Conservation (phyloP, 2,888 invertebrate species). For the Isotomurus palustris region DNA sequence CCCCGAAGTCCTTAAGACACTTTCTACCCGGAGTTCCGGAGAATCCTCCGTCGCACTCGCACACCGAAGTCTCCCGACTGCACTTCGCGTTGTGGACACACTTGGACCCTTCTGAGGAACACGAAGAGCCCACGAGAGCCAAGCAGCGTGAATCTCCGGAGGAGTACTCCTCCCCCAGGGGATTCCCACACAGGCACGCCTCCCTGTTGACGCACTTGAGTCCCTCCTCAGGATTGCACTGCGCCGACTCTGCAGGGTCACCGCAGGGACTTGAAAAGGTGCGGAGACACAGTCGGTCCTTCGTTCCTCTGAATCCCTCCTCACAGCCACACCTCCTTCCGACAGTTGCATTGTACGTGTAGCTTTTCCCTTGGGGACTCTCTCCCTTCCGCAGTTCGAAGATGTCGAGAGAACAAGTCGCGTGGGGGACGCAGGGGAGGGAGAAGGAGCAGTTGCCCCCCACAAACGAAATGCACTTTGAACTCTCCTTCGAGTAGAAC, state of each 20-base stretch:
- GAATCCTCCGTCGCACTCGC: conserved; percentile 18
- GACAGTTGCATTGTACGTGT: conserved; percentile 30
- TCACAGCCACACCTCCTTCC: conserved; percentile 27
- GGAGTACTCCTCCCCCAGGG: conserved; percentile 13
- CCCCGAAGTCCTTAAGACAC: conserved; percentile 9
- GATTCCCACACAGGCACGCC: conserved; percentile 30
- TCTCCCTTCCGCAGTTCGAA: conserved; percentile 32
- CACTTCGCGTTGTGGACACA: conserved; percentile 24
- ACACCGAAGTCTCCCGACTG: conserved; percentile 6
- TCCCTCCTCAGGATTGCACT: conserved; percentile 31
- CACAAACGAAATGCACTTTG: conserved; percentile 27
- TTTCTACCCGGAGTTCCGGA: conserved; percentile 16
- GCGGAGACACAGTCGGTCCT: conserved; percentile 21
- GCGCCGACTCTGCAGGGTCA: conserved; percentile 6
- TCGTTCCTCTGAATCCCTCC: conserved; percentile 16
- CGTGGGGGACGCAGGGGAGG: conserved; percentile 28
- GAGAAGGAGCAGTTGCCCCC: conserved; percentile 31
- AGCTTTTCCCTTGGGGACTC: conserved; percentile 29
- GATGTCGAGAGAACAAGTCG: conserved; percentile 28
- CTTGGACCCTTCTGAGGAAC: conserved; percentile 7
- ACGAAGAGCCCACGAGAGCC: conserved; percentile 7
- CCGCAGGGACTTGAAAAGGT: conserved; percentile 23
- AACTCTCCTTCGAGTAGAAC: conserved; percentile 16
- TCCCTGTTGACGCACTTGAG: conserved; percentile 31
- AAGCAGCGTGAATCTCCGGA: neutral